Percentiles rank a stretch among this genome's conserved stretches.
These are phyloP conservation scores for Alexandromys fortis DNA, from an alignment of 2,113 vertebrate species.

Conservation along the genomic window DNA sequence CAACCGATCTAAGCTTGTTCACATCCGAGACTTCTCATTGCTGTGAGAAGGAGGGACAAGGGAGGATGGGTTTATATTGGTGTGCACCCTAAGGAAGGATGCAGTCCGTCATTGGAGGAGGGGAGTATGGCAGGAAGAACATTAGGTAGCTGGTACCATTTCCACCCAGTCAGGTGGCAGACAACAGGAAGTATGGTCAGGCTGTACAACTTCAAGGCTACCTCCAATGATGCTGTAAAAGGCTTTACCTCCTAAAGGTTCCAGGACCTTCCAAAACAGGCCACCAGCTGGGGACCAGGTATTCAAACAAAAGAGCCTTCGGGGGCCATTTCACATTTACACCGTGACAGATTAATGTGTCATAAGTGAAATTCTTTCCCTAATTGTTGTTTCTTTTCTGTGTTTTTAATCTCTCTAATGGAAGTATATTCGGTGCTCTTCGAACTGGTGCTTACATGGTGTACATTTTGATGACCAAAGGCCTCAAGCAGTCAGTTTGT, in stretches of 20 bases:
- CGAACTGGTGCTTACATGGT: slow-evolving; percentile 98
- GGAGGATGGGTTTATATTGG: not conserved
- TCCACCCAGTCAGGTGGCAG: no score
- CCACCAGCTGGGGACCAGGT: not conserved
- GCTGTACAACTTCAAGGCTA: not conserved
- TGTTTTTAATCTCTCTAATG: slow-evolving; percentile 57
- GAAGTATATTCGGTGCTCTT: slow-evolving; percentile 98
- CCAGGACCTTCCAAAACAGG: not conserved
- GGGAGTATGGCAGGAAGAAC: not conserved
- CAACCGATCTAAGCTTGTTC: not conserved
- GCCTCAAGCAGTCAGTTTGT: slow-evolving; percentile 98
- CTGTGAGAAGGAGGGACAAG: not conserved
- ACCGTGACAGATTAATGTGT: not conserved
- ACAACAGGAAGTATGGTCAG: not conserved
- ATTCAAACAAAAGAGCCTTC: not conserved
- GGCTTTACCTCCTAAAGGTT: not conserved
- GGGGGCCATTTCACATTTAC: not conserved
- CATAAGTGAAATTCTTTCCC: not conserved
- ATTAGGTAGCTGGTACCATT: no score
- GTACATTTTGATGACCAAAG: slow-evolving; percentile 98
- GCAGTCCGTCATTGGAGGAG: not conserved
- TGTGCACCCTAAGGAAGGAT: not conserved
- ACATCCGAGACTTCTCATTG: not conserved
- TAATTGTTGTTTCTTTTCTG: slow-evolving; percentile 80
- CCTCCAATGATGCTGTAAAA: not conserved